Conservation (phyloP, 2,797 vertebrate species). For the Coranthus polyacanthus region DNA sequence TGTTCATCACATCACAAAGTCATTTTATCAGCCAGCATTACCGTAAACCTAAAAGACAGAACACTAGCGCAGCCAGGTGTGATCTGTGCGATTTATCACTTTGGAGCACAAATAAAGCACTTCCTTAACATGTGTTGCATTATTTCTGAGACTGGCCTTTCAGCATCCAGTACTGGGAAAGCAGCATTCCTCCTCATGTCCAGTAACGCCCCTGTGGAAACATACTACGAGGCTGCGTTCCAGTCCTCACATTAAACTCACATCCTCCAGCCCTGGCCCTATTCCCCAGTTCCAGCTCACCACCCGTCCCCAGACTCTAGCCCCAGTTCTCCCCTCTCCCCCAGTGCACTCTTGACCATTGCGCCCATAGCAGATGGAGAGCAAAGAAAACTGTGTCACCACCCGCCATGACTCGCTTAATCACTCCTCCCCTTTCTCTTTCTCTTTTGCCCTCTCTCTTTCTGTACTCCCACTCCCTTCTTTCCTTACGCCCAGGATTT, state of each 20-base stretch:
- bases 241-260: slow-evolving; percentile 27
- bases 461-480: slow-evolving; percentile 59
- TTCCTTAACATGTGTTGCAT: too few relatives aligned
- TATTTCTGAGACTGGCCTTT: slow-evolving; percentile 28
- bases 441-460: slow-evolving; percentile 43
- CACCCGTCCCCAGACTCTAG: slow-evolving; percentile 33
- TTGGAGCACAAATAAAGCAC: slow-evolving; percentile 7
- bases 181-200: slow-evolving; percentile 2
- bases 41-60: not conserved
- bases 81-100: slow-evolving; percentile 5
- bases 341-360: slow-evolving; percentile 76
- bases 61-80: slow-evolving; percentile 15
- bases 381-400: slow-evolving; percentile 81
- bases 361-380: slow-evolving; percentile 73
- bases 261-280: slow-evolving; percentile 13
- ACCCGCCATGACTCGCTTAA: slow-evolving; percentile 66
- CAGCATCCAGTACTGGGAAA: slow-evolving; percentile 25
- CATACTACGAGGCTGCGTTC: slow-evolving; percentile 30
- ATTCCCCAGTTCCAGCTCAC: slow-evolving; percentile 31
- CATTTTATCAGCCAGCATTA: too few relatives aligned
- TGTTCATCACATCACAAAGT: too few relatives aligned
- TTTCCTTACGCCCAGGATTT: slow-evolving; percentile 64
- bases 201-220: slow-evolving; percentile 33
- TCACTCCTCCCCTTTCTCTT: slow-evolving; percentile 67
- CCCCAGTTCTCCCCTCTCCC: slow-evolving; percentile 62